Evolutionary conservation across 1,140 invertebrate species (phyloP).

Genomic region (Copidosoma floridanum): DNA sequence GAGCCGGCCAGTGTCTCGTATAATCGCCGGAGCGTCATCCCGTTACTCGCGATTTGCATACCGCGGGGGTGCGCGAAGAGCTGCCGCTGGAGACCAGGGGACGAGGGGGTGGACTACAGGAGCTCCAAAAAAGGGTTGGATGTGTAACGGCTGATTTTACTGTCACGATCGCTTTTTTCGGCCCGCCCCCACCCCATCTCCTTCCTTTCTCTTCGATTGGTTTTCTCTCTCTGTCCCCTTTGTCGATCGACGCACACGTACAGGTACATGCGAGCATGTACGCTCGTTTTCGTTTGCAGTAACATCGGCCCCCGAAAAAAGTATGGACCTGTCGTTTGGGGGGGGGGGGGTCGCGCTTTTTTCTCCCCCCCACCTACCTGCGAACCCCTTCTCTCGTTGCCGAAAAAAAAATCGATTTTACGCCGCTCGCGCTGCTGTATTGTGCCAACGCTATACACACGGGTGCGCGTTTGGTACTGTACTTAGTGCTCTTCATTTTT

Average conservation of each 20-base stretch:
- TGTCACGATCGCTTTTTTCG: conserved; percentile 32
- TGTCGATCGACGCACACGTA: neutral
- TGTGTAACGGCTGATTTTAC: conserved; percentile 42
- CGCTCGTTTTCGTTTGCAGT: conserved; percentile 10
- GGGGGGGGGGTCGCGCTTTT: neutral
- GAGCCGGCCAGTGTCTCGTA: conserved; percentile 36
- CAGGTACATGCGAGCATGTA: neutral
- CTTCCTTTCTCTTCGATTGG: too few species aligned
- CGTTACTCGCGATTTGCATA: conserved; percentile 53
- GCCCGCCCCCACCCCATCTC: too few species aligned
- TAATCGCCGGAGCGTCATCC: conserved; percentile 52
- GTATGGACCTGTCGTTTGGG: conserved; percentile 8
- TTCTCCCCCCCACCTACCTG: neutral
- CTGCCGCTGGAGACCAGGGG: conserved; percentile 25
- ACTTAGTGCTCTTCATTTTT: too few species aligned
- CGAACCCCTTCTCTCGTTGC: neutral
- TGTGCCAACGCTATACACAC: too few species aligned
- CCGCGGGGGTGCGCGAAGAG: conserved; percentile 16
- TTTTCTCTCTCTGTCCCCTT: too few species aligned
- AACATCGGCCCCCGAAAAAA: conserved; percentile 5
- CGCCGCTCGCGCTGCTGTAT: neutral
- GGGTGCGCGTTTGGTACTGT: too few species aligned
- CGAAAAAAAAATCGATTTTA: conserved; percentile 24
- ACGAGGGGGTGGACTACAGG: neutral
- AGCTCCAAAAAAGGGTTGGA: conserved; percentile 27